phyloP scores from a whole-genome alignment of 2,113 vertebrate genomes.

The Rutilus rutilus region DNA sequence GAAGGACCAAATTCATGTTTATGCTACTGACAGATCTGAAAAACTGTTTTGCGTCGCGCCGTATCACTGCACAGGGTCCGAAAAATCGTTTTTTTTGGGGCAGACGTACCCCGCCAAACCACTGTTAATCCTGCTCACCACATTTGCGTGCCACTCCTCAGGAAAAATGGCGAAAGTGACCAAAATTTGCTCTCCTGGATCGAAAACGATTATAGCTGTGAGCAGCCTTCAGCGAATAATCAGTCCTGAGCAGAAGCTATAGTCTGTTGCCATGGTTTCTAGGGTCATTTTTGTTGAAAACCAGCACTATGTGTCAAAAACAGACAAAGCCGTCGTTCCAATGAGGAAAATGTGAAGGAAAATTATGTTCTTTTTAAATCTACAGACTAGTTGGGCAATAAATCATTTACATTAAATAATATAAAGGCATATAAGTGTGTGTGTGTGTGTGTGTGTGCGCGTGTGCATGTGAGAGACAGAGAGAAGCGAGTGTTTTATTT shows the following conservation, averaged over 20 bases:
- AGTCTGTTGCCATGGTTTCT: constrained; percentile 61
- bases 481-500: constrained; percentile 48
- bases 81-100: constrained; percentile 61
- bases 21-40: constrained; percentile 54
- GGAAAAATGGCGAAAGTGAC: constrained; percentile 80
- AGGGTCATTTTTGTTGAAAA: constrained; percentile 58
- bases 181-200: constrained; percentile 68
- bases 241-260: constrained; percentile 62
- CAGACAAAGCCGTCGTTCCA: constrained; percentile 60
- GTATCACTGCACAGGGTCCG: constrained; percentile 60
- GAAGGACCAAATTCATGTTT: constrained; percentile 77
- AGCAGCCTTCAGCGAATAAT: constrained; percentile 58
- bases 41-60: constrained; percentile 56
- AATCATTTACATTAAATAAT: constrained; percentile 38
- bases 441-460: background rate
- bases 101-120: constrained; percentile 43
- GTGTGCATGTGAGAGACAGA: constrained; percentile 2
- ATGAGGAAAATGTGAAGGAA: background rate
- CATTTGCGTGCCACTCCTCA: constrained; percentile 78
- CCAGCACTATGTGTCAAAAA: constrained; percentile 50
- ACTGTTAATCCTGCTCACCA: constrained; percentile 65
- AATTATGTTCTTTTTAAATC: constrained; percentile 42
- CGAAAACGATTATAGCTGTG: constrained; percentile 65
- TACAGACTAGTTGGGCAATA: constrained; percentile 68
- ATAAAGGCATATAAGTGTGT: constrained; percentile 37